These are phyloP conservation scores for Ephydatia muelleri DNA, from an alignment of 37 sponge, comb jelly and placozoan genomes.

Conservation along the genomic window DNA sequence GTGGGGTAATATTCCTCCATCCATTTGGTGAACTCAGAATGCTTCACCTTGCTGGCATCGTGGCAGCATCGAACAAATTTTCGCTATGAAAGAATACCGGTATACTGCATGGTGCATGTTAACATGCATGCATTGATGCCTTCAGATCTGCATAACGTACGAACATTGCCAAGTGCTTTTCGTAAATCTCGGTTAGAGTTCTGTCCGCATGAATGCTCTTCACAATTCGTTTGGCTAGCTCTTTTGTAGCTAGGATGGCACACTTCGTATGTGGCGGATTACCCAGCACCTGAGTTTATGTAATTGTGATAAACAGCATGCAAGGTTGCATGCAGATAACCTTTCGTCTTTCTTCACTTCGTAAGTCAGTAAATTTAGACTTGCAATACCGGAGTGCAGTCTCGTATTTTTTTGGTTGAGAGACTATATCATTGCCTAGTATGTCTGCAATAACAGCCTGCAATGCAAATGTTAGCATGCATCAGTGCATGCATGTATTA, in stretches of 20 bases:
- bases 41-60: background rate
- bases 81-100: background rate
- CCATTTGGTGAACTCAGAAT: too few species aligned
- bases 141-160: background rate
- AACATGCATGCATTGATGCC: background rate
- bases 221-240: background rate
- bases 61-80: background rate
- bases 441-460: background rate
- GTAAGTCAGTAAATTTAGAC: background rate
- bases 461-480: background rate
- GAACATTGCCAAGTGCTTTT: background rate
- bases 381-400: background rate
- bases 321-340: background rate
- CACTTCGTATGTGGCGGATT: background rate
- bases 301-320: background rate
- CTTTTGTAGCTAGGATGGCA: background rate
- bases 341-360: slow-evolving; percentile 1
- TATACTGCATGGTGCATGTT: background rate
- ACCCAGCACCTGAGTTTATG: background rate
- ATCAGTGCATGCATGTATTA: background rate
- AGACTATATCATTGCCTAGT: background rate
- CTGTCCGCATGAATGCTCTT: background rate
- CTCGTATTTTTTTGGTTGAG: background rate
- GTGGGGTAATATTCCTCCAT: too few species aligned
- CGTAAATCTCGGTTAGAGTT: background rate